A percentile compares a stretch with the other conserved stretches of the same genome.
These are phyloP conservation scores for Megaptera novaeangliae DNA, from an alignment of 2,113 vertebrate genomes.

Conservation along the genomic window DNA sequence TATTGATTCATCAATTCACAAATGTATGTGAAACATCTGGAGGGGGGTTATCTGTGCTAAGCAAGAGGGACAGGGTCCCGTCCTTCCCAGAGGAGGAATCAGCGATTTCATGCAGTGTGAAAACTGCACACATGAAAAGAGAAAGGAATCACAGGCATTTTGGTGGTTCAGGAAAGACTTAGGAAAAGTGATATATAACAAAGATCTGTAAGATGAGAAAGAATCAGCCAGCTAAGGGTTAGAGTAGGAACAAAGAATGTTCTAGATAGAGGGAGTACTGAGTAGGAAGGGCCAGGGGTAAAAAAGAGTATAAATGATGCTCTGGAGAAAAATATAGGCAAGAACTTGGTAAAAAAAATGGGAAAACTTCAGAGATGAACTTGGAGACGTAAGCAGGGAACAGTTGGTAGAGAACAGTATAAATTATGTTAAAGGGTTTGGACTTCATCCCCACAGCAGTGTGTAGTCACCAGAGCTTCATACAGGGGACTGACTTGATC, in stretches of 20 bases:
- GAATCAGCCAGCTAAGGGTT: neutral
- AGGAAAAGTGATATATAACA: neutral
- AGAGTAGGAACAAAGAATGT: neutral
- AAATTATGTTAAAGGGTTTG: neutral
- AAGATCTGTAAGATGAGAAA: neutral
- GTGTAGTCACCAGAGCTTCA: neutral
- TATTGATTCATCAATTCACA: neutral
- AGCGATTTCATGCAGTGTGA: neutral
- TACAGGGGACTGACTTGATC: neutral
- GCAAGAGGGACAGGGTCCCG: neutral
- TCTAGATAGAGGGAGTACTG: neutral
- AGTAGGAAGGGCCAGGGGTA: neutral
- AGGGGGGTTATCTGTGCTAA: neutral
- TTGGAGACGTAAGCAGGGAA: neutral
- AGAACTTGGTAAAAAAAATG: neutral
- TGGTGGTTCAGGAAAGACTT: neutral
- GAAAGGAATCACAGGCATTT: neutral
- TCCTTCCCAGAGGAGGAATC: neutral
- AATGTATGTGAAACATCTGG: neutral
- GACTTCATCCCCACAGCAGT: neutral
- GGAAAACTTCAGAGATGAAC: neutral
- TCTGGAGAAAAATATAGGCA: neutral
- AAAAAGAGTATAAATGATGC: neutral
- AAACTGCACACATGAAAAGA: neutral
- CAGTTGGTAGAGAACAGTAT: neutral